phyloP scores from a whole-genome alignment of 2,113 vertebrate genomes.

The Malurus alboscapulatus region DNA sequence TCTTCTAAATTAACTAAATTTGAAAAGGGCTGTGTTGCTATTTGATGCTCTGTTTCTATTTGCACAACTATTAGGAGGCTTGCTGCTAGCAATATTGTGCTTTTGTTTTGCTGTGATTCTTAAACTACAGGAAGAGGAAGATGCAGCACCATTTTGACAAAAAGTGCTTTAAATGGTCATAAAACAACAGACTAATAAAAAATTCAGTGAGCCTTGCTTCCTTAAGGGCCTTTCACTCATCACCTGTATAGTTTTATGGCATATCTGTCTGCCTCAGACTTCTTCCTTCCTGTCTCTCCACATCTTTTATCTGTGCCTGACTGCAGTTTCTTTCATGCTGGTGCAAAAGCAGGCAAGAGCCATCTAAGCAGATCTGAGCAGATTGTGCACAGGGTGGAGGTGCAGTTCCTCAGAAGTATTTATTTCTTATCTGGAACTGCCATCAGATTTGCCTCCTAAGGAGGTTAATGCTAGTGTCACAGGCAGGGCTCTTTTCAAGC shows the following conservation, averaged over 20 bases:
- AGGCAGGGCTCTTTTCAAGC: not conserved
- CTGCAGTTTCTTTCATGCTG: not conserved
- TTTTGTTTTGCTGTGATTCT: not conserved
- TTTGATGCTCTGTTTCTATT: not conserved
- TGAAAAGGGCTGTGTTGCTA: not conserved
- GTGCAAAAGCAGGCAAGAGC: not conserved
- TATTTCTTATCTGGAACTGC: not conserved
- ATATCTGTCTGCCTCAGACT: not conserved
- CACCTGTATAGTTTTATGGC: not conserved
- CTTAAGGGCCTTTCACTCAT: not conserved
- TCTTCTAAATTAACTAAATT: not conserved
- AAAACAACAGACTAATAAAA: not conserved
- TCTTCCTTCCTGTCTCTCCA: not conserved
- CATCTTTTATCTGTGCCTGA: not conserved
- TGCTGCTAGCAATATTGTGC: not conserved
- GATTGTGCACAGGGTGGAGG: not conserved
- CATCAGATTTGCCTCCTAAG: not conserved
- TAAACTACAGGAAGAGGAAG: not conserved
- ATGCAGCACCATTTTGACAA: not conserved
- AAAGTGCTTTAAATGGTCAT: not conserved
- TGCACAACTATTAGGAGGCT: not conserved
- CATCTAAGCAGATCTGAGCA: not conserved
- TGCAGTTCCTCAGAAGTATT: not conserved
- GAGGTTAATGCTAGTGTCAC: not conserved
- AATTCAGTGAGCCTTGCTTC: not conserved